Evolutionary conservation across 2,888 invertebrate species (phyloP).

Genomic region (Eucera pruinosa): DNA sequence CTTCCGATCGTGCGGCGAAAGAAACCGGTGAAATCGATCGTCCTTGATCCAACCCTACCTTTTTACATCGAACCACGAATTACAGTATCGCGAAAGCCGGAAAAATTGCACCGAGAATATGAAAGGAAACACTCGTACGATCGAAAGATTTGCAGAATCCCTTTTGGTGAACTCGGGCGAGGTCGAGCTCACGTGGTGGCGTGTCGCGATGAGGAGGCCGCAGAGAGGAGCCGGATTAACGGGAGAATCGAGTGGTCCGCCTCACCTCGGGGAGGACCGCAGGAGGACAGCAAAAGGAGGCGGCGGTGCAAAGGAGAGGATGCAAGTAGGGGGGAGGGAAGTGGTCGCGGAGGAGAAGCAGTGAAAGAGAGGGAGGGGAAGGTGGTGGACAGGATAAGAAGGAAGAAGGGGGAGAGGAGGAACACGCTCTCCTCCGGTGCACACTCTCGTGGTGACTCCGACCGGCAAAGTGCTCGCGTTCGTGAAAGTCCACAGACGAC

Average conservation of each 20-base stretch:
- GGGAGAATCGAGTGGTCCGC: conserved; percentile 62
- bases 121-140: too few species aligned
- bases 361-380: conserved; percentile 27
- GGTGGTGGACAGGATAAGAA: conserved; percentile 27
- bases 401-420: conserved; percentile 51
- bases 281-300: conserved; percentile 36
- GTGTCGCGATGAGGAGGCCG: conserved; percentile 38
- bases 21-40: not conserved
- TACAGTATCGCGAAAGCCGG: too few species aligned
- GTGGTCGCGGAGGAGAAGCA: too few species aligned
- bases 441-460: conserved; percentile 76
- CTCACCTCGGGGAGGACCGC: conserved; percentile 66
- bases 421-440: conserved; percentile 73
- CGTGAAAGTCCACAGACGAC: conserved; percentile 81
- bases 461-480: conserved; percentile 80
- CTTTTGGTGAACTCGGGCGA: conserved; percentile 43
- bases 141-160: conserved; percentile 28
- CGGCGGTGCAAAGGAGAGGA: conserved; percentile 10
- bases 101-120: too few species aligned
- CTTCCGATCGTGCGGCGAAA: conserved; percentile 27
- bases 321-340: conserved; percentile 38
- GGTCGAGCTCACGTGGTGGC: conserved; percentile 50
- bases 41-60: not conserved
- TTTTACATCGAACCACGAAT: too few species aligned
- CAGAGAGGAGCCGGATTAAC: conserved; percentile 61